Base-by-base conservation (phyloP, 92 coral and sea anemone genomes). In the Siderastrea siderea region DNA sequence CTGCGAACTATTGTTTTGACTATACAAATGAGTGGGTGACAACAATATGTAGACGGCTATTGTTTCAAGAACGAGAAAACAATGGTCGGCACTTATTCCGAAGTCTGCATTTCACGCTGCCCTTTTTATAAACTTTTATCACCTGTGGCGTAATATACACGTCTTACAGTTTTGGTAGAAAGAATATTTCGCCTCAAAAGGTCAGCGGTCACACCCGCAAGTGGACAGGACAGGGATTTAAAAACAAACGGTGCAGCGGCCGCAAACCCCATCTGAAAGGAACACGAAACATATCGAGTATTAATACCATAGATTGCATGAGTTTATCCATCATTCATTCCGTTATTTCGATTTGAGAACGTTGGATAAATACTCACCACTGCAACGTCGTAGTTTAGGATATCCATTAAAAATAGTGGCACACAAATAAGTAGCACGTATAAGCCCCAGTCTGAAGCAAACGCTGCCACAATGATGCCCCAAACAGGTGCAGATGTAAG, bases 381-480 rank as follows among this genome's bases (percentile, higher is more conserved):
- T 47, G 82, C 76, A 16, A 95, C 82, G 3, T 93, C 95, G 63
- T 86, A 93, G 68, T 95, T 93, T 63, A 95, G 59, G 72, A 95
- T 92, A 55, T 95, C 98, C 77, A 95, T 77, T 19, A 95, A 68
- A 75, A 91, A 95, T 76, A 91, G 67, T 9, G 96, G 98, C 45
- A 95, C 94, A 83, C 96, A 95, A 71, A 95, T 93, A 4, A 93
- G 84, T 19, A 93, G 84, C 65, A 95, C 94, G 81, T 93, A 95
- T 67, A 95, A 84, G 87, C 98, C 98, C 98, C 98, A 93, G 65
- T 95, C 94, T 49, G 92, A 88, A 12, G 98, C 96, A 54, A 95
- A 95, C 46, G 96, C 96, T 1, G 93, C 98, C 38, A 90, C 85
- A 38, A 90, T 82, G 51, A 93, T 93, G 77, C 93, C 95, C 92